phyloP scores from a whole-genome alignment of 2,113 vertebrate species.

The Seriola dumerili region DNA sequence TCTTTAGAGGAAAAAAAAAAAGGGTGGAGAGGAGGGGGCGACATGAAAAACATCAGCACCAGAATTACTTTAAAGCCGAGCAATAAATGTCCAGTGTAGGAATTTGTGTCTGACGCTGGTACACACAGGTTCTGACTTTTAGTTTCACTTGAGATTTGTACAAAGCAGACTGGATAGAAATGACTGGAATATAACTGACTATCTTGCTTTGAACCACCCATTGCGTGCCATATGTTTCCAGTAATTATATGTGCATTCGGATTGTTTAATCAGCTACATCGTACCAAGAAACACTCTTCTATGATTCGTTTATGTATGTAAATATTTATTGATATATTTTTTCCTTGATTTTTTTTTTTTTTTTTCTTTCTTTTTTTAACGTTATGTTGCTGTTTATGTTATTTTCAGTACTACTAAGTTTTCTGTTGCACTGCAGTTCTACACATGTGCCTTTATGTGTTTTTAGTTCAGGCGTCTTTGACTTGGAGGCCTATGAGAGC shows the following conservation, averaged over 20 bases:
- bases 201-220: constrained; percentile 11
- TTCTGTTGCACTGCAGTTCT: not conserved
- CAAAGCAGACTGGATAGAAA: constrained; percentile 14
- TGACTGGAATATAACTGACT: constrained; percentile 28
- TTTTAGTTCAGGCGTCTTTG: constrained; percentile 5
- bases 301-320: not conserved
- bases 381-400: no score
- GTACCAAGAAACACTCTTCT: constrained; percentile 16
- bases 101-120: constrained; percentile 40
- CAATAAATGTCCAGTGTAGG: constrained; percentile 34
- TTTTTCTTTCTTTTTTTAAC: no score
- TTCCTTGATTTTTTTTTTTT: not conserved
- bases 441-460: not conserved
- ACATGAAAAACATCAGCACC: constrained; percentile 52
- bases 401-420: not conserved
- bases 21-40: not conserved
- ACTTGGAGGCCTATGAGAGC: constrained; percentile 5
- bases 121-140: constrained; percentile 17
- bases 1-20: constrained; percentile 21
- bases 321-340: not conserved
- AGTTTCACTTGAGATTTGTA: not conserved
- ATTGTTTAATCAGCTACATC: constrained; percentile 21
- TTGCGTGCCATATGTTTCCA: constrained; percentile 30
- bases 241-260: constrained; percentile 25
- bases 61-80: constrained; percentile 36